phyloP scores from a whole-genome alignment of 2,888 invertebrate genomes.

The Tetramorium bicarinatum region DNA sequence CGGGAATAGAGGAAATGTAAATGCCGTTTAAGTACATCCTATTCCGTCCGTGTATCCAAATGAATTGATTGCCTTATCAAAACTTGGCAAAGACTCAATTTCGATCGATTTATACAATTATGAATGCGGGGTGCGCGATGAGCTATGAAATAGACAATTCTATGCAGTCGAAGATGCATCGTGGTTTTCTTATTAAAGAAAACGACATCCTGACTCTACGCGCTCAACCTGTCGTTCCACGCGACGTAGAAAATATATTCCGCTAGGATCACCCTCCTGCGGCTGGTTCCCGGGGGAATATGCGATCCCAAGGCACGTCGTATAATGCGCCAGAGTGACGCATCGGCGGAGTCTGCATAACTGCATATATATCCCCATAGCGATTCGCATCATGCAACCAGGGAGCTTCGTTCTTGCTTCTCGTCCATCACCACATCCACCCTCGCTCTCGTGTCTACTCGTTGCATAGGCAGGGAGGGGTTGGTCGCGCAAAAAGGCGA shows the following conservation, averaged over 20 bases:
- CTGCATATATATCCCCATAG: constrained; percentile 80
- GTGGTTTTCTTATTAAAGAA: constrained; percentile 46
- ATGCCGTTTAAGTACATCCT: neutral
- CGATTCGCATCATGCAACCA: constrained; percentile 72
- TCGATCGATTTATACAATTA: neutral
- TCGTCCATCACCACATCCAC: constrained; percentile 78
- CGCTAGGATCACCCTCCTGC: constrained; percentile 60
- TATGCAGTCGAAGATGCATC: constrained; percentile 5
- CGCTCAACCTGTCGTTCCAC: constrained; percentile 65
- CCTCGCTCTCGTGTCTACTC: constrained; percentile 49
- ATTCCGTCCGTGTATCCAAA: neutral
- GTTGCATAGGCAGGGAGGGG: constrained; percentile 37
- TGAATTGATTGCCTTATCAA: constrained; percentile 14
- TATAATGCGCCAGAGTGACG: constrained; percentile 80
- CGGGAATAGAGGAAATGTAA: constrained; percentile 4
- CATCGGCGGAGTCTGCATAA: constrained; percentile 81
- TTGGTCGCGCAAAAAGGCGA: constrained; percentile 49
- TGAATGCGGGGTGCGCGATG: neutral
- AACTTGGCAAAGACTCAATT: neutral
- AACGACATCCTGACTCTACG: constrained; percentile 49
- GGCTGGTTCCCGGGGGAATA: constrained; percentile 74
- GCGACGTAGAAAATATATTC: constrained; percentile 71
- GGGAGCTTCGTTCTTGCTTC: constrained; percentile 68
- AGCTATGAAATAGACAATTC: neutral
- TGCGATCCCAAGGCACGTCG: constrained; percentile 74